Conservation (phyloP, 2,888 invertebrate species). For the Carabus problematicus region DNA sequence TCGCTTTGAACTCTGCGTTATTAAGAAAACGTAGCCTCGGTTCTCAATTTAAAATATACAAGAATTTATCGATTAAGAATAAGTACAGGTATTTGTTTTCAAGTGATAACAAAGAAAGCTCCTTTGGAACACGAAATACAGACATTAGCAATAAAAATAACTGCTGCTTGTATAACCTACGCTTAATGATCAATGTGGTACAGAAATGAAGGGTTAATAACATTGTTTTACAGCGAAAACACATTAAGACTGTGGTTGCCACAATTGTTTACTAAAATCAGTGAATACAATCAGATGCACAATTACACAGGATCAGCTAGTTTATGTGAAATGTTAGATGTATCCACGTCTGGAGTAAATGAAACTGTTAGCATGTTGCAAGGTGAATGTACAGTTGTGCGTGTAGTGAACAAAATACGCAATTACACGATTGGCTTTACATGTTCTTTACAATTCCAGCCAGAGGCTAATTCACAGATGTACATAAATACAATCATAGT, state of each 20-base stretch:
- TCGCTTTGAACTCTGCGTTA: too few relatives aligned
- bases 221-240: conserved; percentile 62
- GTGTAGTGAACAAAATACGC: conserved; percentile 39
- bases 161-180: neutral
- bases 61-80: too few relatives aligned
- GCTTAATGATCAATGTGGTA: neutral
- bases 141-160: neutral
- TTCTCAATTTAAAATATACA: too few relatives aligned
- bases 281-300: conserved; percentile 53
- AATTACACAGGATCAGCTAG: conserved; percentile 54
- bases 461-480: conserved; percentile 64
- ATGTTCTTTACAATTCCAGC: conserved; percentile 48
- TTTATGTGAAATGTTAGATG: conserved; percentile 63
- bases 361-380: conserved; percentile 46
- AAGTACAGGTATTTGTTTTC: too few relatives aligned
- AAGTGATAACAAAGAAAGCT: too few relatives aligned
- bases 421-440: neutral
- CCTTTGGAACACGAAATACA: too few relatives aligned
- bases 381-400: conserved; percentile 54
- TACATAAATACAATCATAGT: conserved; percentile 76
- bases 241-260: conserved; percentile 88
- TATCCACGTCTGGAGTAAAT: conserved; percentile 46
- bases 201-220: too few relatives aligned
- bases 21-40: too few relatives aligned
- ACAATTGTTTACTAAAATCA: conserved; percentile 79